Conservation (phyloP, 2,113 vertebrate genomes). For the Phrynocephalus versicolor region DNA sequence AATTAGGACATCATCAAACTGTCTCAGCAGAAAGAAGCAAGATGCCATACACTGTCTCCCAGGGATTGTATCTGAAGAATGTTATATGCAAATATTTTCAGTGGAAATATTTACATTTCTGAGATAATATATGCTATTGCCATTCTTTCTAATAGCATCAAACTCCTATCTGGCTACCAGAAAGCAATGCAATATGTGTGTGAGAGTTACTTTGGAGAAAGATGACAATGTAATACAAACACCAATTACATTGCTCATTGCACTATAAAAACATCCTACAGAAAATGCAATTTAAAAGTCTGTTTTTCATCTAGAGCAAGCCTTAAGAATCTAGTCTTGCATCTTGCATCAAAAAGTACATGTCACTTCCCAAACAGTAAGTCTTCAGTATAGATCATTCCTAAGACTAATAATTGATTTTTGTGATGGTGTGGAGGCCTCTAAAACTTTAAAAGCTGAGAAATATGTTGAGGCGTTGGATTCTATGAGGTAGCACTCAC, state of each 20-base stretch:
- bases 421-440: not conserved
- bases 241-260: not conserved
- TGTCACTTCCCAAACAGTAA: not conserved
- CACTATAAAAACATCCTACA: not conserved
- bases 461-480: not conserved
- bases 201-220: not conserved
- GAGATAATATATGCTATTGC: not conserved
- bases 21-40: constrained; percentile 92
- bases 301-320: not conserved
- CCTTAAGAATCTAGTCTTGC: not conserved
- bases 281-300: not conserved
- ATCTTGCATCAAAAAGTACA: not conserved
- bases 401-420: not conserved
- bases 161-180: constrained; percentile 24
- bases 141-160: constrained; percentile 12
- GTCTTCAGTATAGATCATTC: not conserved
- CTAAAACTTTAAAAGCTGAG: not conserved
- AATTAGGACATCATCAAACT: constrained; percentile 94
- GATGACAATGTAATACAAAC: not conserved
- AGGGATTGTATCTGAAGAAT: constrained; percentile 90
- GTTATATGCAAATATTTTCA: constrained; percentile 49
- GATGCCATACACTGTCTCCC: constrained; percentile 98
- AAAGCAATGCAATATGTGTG: not conserved
- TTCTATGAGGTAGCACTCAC: not conserved
- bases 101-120: constrained; percentile 27